These are phyloP conservation scores for Baryphthengus martii DNA, from an alignment of 2,113 vertebrate genomes.

Conservation along the genomic window DNA sequence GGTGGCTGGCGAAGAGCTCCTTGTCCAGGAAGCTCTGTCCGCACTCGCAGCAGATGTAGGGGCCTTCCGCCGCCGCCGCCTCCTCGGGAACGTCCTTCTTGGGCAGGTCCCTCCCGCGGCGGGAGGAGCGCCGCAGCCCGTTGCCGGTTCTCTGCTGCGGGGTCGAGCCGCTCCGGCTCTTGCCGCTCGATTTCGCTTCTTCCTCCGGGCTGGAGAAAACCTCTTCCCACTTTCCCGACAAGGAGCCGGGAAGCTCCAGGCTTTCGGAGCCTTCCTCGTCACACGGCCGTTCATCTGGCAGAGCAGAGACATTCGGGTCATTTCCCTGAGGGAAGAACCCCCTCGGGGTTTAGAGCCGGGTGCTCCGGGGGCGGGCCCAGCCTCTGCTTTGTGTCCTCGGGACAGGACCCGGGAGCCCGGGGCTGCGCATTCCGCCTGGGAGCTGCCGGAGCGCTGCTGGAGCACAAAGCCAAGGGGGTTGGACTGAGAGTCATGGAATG, in stretches of 20 bases:
- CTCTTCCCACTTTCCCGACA: constrained; percentile 60
- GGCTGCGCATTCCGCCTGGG: rapidly evolving
- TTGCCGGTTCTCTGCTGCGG: constrained; percentile 35
- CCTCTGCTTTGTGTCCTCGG: background rate
- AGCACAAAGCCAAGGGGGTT: background rate
- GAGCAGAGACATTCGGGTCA: constrained; percentile 15
- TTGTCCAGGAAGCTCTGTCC: constrained; percentile 83
- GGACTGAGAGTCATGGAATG: rapidly evolving
- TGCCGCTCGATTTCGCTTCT: constrained; percentile 53
- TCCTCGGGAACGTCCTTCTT: constrained; percentile 18
- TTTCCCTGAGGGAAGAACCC: background rate
- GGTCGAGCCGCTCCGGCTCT: constrained; percentile 38
- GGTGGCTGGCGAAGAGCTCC: constrained; percentile 43
- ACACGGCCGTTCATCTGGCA: constrained; percentile 36
- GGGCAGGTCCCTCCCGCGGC: constrained; percentile 58
- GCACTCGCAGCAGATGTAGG: constrained; percentile 86
- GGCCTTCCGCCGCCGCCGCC: constrained; percentile 61
- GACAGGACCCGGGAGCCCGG: background rate
- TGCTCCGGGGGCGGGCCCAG: rapidly evolving
- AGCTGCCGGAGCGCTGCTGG: background rate
- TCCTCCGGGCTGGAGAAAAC: constrained; percentile 70
- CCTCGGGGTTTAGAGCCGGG: rapidly evolving
- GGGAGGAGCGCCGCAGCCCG: constrained; percentile 62
- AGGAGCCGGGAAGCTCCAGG: constrained; percentile 22
- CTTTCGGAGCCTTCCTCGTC: constrained; percentile 34